Evolutionary conservation across 2,888 invertebrate species (phyloP).

Genomic region (Neria commutata): DNA sequence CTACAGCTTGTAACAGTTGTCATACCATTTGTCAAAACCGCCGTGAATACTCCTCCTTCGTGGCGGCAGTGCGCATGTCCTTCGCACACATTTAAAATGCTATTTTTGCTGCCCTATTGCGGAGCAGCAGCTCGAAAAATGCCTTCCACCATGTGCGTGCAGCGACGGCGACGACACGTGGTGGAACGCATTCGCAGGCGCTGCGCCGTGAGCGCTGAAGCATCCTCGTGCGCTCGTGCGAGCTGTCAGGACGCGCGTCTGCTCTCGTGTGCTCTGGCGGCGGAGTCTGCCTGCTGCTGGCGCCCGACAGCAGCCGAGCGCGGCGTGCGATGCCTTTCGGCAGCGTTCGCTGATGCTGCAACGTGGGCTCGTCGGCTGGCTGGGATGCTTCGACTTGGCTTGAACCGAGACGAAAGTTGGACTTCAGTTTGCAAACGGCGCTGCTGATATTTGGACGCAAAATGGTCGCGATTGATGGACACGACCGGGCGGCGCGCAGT

Average conservation of each 20-base stretch:
- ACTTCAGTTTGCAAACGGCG: conserved; percentile 49
- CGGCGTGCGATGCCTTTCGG: conserved; percentile 1
- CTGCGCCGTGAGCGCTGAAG: background rate
- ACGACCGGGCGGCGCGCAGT: too few relatives aligned
- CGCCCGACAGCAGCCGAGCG: conserved; percentile 18
- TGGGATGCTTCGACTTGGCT: conserved; percentile 3
- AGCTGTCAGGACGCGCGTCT: background rate
- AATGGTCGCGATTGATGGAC: background rate
- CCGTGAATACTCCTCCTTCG: conserved; percentile 56
- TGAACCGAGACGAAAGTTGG: conserved; percentile 19
- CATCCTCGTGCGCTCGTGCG: background rate
- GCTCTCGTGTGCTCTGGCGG: conserved; percentile 13
- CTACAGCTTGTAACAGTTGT: conserved; percentile 58
- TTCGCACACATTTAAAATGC: conserved; percentile 10
- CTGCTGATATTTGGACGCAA: conserved; percentile 49
- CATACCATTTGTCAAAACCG: conserved; percentile 59
- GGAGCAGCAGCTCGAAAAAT: conserved; percentile 22
- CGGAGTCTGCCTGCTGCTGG: conserved; percentile 5
- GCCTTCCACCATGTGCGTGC: conserved; percentile 51
- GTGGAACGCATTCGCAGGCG: conserved; percentile 46
- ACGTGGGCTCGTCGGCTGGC: conserved; percentile 17
- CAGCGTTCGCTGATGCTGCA: too few relatives aligned
- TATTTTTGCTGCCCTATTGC: conserved; percentile 30
- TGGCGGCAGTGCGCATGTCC: conserved; percentile 47
- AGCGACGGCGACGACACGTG: conserved; percentile 45